phyloP scores from a whole-genome alignment of 2,797 vertebrate species.

The Alectoris magna region DNA sequence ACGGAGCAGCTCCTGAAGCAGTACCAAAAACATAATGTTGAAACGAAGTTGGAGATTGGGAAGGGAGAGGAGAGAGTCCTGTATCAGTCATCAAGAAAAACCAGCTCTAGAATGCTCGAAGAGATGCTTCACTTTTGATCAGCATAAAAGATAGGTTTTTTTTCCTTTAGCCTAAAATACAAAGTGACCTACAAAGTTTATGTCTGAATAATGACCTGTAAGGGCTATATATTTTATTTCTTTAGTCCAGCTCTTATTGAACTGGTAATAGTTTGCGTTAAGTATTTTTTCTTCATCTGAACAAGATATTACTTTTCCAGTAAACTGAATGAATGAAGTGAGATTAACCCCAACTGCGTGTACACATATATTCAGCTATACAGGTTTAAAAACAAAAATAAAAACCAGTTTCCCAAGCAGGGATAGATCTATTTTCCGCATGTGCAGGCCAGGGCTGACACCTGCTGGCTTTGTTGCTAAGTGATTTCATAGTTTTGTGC shows the following conservation, averaged over 20 bases:
- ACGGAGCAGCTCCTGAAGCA: neutral
- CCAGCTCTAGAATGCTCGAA: neutral
- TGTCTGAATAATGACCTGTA: neutral
- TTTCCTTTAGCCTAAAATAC: neutral
- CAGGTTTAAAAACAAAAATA: neutral
- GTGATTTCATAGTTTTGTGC: neutral
- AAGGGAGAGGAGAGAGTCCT: neutral
- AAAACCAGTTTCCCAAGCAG: neutral
- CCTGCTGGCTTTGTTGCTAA: slow-evolving; percentile 10
- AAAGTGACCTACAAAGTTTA: neutral
- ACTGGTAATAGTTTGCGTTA: fast-evolving
- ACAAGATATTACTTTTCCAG: neutral
- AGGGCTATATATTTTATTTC: neutral
- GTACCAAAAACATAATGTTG: neutral
- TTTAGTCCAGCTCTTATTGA: neutral
- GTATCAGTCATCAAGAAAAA: neutral
- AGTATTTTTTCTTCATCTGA: neutral
- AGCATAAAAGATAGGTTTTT: neutral
- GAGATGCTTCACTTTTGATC: neutral
- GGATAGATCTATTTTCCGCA: neutral
- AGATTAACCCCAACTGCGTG: neutral
- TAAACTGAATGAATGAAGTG: neutral
- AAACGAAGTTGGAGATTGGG: neutral
- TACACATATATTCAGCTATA: neutral
- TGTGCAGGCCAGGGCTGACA: neutral